These are phyloP conservation scores for Tachypleus tridentatus DNA, from an alignment of 1,140 invertebrate genomes.

Conservation along the genomic window DNA sequence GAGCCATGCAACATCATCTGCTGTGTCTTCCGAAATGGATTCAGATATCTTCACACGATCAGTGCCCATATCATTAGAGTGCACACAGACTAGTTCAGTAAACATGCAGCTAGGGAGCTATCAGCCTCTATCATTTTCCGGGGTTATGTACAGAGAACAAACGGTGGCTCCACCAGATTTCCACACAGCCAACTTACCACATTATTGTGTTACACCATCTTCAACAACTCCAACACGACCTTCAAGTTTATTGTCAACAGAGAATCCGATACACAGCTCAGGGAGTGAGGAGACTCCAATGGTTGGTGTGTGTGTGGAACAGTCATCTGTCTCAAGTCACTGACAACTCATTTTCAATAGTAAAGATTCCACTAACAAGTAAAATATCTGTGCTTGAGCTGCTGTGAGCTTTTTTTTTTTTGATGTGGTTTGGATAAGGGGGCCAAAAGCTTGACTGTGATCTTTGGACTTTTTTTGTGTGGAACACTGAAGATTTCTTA, in stretches of 20 bases:
- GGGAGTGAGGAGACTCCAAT: slow-evolving; percentile 63
- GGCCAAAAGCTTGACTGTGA: too few species aligned
- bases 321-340: slow-evolving; percentile 63
- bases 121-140: slow-evolving; percentile 16
- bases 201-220: slow-evolving; percentile 22
- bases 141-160: slow-evolving; percentile 18
- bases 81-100: slow-evolving; percentile 35
- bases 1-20: slow-evolving; percentile 17
- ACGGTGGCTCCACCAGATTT: slow-evolving; percentile 14
- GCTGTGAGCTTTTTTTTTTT: too few species aligned
- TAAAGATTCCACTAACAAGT: too few species aligned
- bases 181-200: slow-evolving; percentile 14
- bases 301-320: slow-evolving; percentile 71
- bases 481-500: too few species aligned
- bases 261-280: slow-evolving; percentile 15
- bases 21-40: slow-evolving; percentile 22
- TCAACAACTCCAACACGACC: slow-evolving; percentile 27
- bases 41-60: slow-evolving; percentile 15
- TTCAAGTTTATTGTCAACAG: slow-evolving; percentile 21
- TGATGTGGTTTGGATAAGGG: too few species aligned
- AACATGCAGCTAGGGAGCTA: slow-evolving; percentile 35
- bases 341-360: slow-evolving; percentile 23
- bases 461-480: too few species aligned
- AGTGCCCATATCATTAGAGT: slow-evolving; percentile 28
- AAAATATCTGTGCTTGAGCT: too few species aligned